phyloP scores from a whole-genome alignment of 2,888 invertebrate species.

The Morpho achilles region DNA sequence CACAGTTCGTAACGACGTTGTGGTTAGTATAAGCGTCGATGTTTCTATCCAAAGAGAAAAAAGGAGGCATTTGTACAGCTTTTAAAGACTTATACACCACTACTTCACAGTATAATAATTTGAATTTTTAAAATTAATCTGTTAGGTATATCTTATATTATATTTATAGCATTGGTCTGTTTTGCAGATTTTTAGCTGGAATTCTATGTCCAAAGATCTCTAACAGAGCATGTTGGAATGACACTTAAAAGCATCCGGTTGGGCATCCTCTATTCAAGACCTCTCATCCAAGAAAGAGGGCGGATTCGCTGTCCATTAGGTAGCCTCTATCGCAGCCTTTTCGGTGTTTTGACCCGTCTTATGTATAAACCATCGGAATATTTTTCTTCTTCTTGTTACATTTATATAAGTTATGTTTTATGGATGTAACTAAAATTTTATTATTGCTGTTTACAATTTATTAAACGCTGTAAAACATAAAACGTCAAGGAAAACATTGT shows the following conservation, averaged over 20 bases:
- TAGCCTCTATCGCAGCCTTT: conserved; percentile 14
- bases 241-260: conserved; percentile 19
- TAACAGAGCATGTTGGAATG: conserved; percentile 18
- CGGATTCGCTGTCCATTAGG: conserved; percentile 20
- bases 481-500: too few relatives aligned
- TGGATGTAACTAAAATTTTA: too few relatives aligned
- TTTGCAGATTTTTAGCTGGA: conserved; percentile 8
- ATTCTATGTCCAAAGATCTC: conserved; percentile 9
- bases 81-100: too few relatives aligned
- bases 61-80: too few relatives aligned
- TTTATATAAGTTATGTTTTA: neutral
- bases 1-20: too few relatives aligned
- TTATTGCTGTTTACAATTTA: too few relatives aligned
- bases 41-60: too few relatives aligned
- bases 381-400: neutral
- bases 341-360: conserved; percentile 11
- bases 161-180: neutral
- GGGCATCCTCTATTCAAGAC: conserved; percentile 18
- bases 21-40: too few relatives aligned
- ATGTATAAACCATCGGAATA: conserved; percentile 1
- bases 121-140: too few relatives aligned
- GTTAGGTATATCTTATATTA: too few relatives aligned
- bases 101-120: too few relatives aligned
- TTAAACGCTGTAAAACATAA: too few relatives aligned
- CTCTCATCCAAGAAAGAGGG: conserved; percentile 20